Conservation (phyloP, 1,140 invertebrate genomes). For the Drosophila nannoptera region DNA sequence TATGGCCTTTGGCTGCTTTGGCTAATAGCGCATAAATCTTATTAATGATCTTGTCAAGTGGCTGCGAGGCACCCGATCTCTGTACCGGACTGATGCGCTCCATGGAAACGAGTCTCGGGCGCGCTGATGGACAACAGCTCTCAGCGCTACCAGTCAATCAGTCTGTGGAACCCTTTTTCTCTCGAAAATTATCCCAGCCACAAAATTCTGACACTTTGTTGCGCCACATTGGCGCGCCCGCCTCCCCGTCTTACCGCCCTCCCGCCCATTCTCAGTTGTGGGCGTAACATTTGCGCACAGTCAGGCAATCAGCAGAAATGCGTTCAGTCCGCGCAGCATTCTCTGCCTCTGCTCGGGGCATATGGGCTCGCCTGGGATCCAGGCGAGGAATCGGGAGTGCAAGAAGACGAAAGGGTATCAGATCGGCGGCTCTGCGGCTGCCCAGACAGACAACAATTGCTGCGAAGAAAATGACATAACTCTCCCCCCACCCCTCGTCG, state of each 20-base stretch:
- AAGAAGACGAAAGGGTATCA: background rate
- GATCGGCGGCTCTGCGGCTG: conserved; percentile 1
- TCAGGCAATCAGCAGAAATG: conserved; percentile 65
- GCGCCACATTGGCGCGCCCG: conserved; percentile 34
- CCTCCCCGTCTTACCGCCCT: conserved; percentile 3
- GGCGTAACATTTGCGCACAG: conserved; percentile 50
- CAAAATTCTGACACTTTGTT: conserved; percentile 57
- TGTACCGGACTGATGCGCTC: background rate
- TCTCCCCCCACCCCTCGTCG: conserved; percentile 9
- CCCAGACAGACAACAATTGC: conserved; percentile 6
- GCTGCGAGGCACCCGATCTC: conserved; percentile 40
- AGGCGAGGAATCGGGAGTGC: too few relatives aligned
- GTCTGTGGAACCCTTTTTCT: conserved; percentile 37
- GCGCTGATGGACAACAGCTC: conserved; percentile 62
- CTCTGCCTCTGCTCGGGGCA: background rate
- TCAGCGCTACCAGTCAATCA: conserved; percentile 70
- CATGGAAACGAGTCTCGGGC: conserved; percentile 6
- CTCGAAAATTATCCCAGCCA: conserved; percentile 23
- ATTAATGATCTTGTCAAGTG: conserved; percentile 79
- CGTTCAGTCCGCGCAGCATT: conserved; percentile 37
- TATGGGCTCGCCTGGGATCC: background rate
- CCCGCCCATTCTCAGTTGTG: conserved; percentile 19
- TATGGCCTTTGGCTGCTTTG: conserved; percentile 68
- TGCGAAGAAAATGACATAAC: conserved; percentile 15
- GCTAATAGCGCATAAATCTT: conserved; percentile 78